These are phyloP conservation scores for Acanthosepion pharaonis DNA, from an alignment of 2,888 invertebrate species.

Conservation along the genomic window DNA sequence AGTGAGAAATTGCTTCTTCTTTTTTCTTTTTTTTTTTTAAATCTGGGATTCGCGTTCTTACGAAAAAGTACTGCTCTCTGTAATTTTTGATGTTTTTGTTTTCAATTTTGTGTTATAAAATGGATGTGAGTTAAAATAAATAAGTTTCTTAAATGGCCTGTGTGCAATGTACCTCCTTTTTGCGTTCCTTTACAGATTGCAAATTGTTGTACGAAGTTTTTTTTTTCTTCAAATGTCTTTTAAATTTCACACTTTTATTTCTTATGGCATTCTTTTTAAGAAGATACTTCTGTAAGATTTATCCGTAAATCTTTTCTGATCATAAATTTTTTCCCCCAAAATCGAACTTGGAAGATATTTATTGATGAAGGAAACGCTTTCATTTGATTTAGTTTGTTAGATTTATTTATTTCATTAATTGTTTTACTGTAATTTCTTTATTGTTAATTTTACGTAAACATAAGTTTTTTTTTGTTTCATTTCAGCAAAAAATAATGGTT, in stretches of 20 bases:
- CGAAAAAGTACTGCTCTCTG: no score
- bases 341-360: neutral
- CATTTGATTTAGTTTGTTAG: no score
- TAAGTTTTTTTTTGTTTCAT: neutral
- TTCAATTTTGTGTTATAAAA: no score
- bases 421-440: neutral
- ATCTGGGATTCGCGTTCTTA: no score
- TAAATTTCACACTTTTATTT: neutral
- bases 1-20: no score
- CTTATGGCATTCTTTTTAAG: neutral
- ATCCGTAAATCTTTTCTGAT: neutral
- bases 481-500: neutral
- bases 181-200: no score
- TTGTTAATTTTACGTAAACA: neutral
- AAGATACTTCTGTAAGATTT: neutral
- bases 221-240: neutral
- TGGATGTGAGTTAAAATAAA: no score
- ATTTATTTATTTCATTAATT: neutral
- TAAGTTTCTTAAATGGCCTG: no score
- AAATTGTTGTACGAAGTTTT: neutral
- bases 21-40: no score
- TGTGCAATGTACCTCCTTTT: no score
- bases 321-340: neutral
- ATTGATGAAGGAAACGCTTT: neutral
- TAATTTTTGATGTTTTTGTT: no score